phyloP scores from a whole-genome alignment of 2,113 vertebrate species.

The Hippoglossus stenolepis region DNA sequence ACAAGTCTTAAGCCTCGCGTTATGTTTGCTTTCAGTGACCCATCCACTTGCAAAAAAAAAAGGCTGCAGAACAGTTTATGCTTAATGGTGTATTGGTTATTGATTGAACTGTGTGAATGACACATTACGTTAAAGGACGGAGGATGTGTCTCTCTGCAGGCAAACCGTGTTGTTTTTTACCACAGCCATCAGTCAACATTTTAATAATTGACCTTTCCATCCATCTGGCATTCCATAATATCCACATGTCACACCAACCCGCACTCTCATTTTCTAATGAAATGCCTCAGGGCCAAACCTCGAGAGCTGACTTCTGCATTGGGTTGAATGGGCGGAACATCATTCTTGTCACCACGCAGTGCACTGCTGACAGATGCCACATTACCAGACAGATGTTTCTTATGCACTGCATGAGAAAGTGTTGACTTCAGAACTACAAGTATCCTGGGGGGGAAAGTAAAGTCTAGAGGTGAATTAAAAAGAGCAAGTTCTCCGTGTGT shows the following conservation, averaged over 20 bases:
- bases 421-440: background rate
- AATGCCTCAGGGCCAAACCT: conserved; percentile 7
- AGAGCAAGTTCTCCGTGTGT: background rate
- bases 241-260: conserved; percentile 7
- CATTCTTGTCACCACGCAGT: conserved; percentile 11
- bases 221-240: conserved; percentile 24
- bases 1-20: background rate
- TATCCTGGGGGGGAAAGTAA: conserved; percentile 2
- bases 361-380: conserved; percentile 58
- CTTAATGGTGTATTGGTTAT: conserved; percentile 10
- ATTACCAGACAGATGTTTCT: conserved; percentile 39
- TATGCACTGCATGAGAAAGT: conserved; percentile 11
- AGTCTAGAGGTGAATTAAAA: conserved; percentile 29
- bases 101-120: conserved; percentile 12
- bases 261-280: conserved; percentile 38
- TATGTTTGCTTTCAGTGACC: background rate
- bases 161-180: background rate
- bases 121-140: background rate
- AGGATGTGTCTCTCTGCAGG: background rate
- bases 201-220: conserved; percentile 45
- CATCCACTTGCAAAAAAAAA: background rate
- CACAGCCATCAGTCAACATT: conserved; percentile 26
- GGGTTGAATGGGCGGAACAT: conserved; percentile 27
- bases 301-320: conserved; percentile 4
- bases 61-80: background rate